Evolutionary conservation across 2,113 vertebrate species (phyloP), one percentile per base, ranked within the genome.

Genomic region (Myrmecophaga tridactyla): DNA sequence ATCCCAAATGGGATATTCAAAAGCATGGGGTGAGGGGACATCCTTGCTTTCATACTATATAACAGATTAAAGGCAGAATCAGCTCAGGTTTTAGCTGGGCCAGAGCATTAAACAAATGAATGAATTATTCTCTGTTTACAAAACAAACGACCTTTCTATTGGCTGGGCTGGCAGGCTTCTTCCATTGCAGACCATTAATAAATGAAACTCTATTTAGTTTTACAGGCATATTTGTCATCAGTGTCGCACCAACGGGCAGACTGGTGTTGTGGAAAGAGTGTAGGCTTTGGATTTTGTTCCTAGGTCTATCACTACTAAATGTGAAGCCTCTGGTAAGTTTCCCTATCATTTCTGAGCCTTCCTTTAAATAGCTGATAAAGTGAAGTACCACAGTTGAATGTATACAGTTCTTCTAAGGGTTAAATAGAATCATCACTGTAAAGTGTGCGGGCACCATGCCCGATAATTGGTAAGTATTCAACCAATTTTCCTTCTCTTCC

Each of bases 71-170:
- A 96, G 56, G 21, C 36, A 89, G 90, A 84, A 73, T 36, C 60
- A 69, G 51, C 39, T 58, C 48, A 56, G 41, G 73, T 56, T 89
- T 73, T 48, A 29, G 31, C 63, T 77, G 29, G 62, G 43, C 82
- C 27, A 84, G 56, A 65, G 25, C 75, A 83, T 82, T 77, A 95
- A n/a, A 77, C 25, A 77, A 97, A 92, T 69, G 67, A 78, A 62
- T 90, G 85, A 86, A 83, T 94, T 85, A 53, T 60, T 89, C 39
- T 91, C 85, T 92, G 86, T 90, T 96, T 96, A 88, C 62, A 89
- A 85, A 92, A 92, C 76, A 73, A 90, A 84, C n/a, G 36, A 36
- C 56, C 23, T 92, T 88, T 81, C 85, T 62, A 53, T 78, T 90
- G 80, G 67, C 27, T 56, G 63, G 90, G 4, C 18, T 78, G 9